phyloP scores from a whole-genome alignment of 2,113 vertebrate genomes.

The Trematomus loennbergii region DNA sequence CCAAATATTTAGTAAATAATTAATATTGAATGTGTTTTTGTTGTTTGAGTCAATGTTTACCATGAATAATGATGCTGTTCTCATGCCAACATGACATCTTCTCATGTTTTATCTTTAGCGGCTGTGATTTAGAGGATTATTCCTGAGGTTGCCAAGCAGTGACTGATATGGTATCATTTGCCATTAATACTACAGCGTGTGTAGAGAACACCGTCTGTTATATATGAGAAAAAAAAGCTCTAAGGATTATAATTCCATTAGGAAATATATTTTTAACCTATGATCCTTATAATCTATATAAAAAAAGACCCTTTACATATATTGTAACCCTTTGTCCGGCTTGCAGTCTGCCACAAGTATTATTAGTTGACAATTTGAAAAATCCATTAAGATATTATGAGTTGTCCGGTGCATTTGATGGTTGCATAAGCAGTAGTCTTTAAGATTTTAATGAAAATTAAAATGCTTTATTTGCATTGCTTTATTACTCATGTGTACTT shows the following conservation, averaged over 20 bases:
- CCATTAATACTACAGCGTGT: slow-evolving; percentile 30
- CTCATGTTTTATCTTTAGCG: slow-evolving; percentile 16
- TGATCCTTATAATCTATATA: slow-evolving; percentile 49
- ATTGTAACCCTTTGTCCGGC: slow-evolving; percentile 15
- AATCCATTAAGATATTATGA: slow-evolving; percentile 63
- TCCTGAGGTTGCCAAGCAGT: slow-evolving; percentile 24
- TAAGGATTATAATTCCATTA: slow-evolving; percentile 29
- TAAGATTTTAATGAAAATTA: slow-evolving; percentile 74
- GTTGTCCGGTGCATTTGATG: slow-evolving; percentile 41
- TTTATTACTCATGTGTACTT: slow-evolving; percentile 44
- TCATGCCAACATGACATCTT: slow-evolving; percentile 8
- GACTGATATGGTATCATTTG: slow-evolving; percentile 33
- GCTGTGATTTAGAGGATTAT: slow-evolving; percentile 42
- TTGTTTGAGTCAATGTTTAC: neutral
- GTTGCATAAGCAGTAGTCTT: slow-evolving; percentile 62
- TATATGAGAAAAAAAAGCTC: slow-evolving; percentile 47
- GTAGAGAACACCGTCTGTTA: slow-evolving; percentile 22
- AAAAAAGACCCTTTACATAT: slow-evolving; percentile 26
- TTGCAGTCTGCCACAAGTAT: slow-evolving; percentile 2
- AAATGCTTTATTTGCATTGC: slow-evolving; percentile 50
- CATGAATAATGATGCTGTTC: slow-evolving; percentile 2
- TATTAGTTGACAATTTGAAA: slow-evolving; percentile 27
- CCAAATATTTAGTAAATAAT: neutral
- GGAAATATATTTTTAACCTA: slow-evolving; percentile 47
- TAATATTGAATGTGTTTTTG: neutral